Conservation (phyloP, 2,113 vertebrate species). For the Danionella cerebrum region DNA sequence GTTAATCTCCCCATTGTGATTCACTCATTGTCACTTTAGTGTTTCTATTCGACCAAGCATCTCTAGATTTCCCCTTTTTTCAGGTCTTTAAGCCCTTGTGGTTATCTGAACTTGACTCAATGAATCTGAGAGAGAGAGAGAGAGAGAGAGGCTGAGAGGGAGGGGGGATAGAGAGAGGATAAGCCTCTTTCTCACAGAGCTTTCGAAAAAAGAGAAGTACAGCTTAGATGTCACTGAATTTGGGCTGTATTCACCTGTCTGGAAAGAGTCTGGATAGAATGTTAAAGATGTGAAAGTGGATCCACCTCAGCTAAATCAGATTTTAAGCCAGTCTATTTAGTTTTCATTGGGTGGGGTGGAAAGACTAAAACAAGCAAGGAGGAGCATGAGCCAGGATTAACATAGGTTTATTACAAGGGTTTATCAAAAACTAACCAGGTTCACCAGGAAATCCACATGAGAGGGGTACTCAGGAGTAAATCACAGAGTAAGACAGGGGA, state of each 20-base stretch:
- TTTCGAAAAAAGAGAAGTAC: slow-evolving; percentile 10
- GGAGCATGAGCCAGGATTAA: too few relatives aligned
- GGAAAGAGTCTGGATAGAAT: neutral
- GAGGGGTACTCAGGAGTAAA: too few relatives aligned
- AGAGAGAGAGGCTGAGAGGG: slow-evolving; percentile 1
- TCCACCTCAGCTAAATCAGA: neutral
- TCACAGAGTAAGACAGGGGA: too few relatives aligned
- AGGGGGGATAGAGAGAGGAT: slow-evolving; percentile 16
- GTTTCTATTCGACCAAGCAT: slow-evolving; percentile 47
- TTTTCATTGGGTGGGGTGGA: too few relatives aligned
- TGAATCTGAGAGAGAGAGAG: slow-evolving; percentile 38
- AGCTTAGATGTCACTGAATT: slow-evolving; percentile 31
- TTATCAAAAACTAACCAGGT: too few relatives aligned
- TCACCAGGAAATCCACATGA: too few relatives aligned
- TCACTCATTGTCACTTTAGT: slow-evolving; percentile 50
- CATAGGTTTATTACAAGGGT: too few relatives aligned
- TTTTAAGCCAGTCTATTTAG: too few relatives aligned
- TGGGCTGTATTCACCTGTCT: neutral
- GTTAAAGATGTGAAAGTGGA: neutral
- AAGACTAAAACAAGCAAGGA: too few relatives aligned
- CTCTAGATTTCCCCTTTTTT: slow-evolving; percentile 39
- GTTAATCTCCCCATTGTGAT: slow-evolving; percentile 53
- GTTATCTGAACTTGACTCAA: slow-evolving; percentile 45
- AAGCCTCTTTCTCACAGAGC: slow-evolving; percentile 33
- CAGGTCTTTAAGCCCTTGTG: slow-evolving; percentile 39